Percentiles rank a stretch among this genome's conserved stretches.
These are phyloP conservation scores for Hesperophylax magnus DNA, from an alignment of 1,140 invertebrate species.

Conservation along the genomic window DNA sequence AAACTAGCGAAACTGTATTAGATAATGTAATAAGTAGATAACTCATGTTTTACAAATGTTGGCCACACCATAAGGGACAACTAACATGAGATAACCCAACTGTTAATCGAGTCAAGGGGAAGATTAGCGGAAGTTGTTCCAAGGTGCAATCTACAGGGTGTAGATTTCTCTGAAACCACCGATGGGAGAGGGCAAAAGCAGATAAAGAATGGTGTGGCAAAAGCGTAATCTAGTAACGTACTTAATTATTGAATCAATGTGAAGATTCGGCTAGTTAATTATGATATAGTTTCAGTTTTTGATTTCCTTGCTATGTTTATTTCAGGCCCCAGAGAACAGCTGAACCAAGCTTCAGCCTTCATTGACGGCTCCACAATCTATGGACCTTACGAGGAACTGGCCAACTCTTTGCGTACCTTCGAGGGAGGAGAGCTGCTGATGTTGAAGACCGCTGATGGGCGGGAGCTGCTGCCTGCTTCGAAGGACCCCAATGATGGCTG, in stretches of 20 bases:
- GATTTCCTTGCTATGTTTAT: not conserved
- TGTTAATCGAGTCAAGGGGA: too few relatives aligned
- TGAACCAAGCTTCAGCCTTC: constrained; percentile 92
- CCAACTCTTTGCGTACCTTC: constrained; percentile 71
- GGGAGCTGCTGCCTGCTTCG: constrained; percentile 80
- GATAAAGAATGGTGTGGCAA: too few relatives aligned
- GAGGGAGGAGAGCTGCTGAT: constrained; percentile 75
- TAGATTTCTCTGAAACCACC: too few relatives aligned
- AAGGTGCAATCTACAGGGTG: too few relatives aligned
- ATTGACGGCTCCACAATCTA: constrained; percentile 94
- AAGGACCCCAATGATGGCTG: constrained; percentile 81
- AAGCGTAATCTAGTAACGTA: too few relatives aligned
- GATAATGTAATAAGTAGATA: too few relatives aligned
- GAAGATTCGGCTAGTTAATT: not conserved
- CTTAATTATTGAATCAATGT: too few relatives aligned
- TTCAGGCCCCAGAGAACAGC: constrained; percentile 84
- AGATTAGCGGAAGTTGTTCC: too few relatives aligned
- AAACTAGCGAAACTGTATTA: not conserved
- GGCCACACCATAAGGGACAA: too few relatives aligned
- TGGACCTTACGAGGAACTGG: constrained; percentile 74
- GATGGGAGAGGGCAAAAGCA: too few relatives aligned
- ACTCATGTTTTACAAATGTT: too few relatives aligned
- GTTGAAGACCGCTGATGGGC: constrained; percentile 75
- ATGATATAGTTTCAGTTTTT: not conserved
- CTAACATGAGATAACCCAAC: too few relatives aligned